A percentile compares a stretch with the other conserved stretches of the same genome.
Conservation (phyloP, 2,797 vertebrate genomes). For the Holocentrus rufus region DNA sequence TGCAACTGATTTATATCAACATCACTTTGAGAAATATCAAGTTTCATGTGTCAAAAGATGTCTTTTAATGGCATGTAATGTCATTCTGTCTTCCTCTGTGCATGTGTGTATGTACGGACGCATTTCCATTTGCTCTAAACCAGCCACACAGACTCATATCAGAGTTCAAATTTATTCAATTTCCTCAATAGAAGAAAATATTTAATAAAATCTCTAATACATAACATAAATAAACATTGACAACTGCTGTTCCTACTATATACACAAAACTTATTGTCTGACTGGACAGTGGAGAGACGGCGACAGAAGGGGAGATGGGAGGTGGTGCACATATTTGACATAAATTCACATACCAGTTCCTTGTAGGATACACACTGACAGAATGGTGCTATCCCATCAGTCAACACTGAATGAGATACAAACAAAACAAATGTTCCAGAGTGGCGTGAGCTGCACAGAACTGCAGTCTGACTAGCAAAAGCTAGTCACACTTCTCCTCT, state of each 20-base stretch:
- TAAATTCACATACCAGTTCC: conserved; percentile 30
- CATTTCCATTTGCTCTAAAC: neutral
- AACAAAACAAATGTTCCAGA: conserved; percentile 9
- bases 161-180: conserved; percentile 65
- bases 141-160: conserved; percentile 29
- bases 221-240: conserved; percentile 55
- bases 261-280: conserved; percentile 33
- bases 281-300: conserved; percentile 13
- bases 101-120: neutral
- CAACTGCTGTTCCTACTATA: conserved; percentile 45
- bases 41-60: too few relatives aligned
- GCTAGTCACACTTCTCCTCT: neutral
- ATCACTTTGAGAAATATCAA: too few relatives aligned
- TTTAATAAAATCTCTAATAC: conserved; percentile 65
- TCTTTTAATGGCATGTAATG: too few relatives aligned
- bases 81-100: too few relatives aligned
- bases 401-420: conserved; percentile 1
- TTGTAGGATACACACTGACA: conserved; percentile 33
- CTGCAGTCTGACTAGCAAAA: neutral
- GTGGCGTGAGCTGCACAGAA: conserved; percentile 10
- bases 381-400: neutral
- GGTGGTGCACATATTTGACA: conserved; percentile 16
- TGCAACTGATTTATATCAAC: too few relatives aligned
- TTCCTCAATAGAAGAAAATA: conserved; percentile 69
- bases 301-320: conserved; percentile 20